Evolutionary conservation across 2,797 vertebrate genomes (phyloP), one percentile per base, ranked within the genome.

Genomic region (Peromyscus aztecus): DNA sequence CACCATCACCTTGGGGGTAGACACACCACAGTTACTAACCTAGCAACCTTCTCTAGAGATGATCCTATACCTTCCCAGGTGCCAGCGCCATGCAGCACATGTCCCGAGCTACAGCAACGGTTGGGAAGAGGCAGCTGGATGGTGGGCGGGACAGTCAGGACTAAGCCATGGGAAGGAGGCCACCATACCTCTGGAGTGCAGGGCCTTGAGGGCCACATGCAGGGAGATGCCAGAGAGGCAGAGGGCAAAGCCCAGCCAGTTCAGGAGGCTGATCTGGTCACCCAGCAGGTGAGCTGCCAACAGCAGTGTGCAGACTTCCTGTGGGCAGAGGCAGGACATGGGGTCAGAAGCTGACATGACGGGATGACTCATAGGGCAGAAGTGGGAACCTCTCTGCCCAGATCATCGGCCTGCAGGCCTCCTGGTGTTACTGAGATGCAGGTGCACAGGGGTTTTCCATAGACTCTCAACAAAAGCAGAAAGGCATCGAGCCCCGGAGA

Each of bases 271-370:
- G 98, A 99, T 98, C 95, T 91, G 98, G 91, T 99, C 99, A 21
- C 99, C 99, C 98, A 99, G 98, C 89, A 99, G 97, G 94, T 95
- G 97, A 1, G 99, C 98, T 2, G 99, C 99, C 65, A 99, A 97
- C 90, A 99, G 97, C 95, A 99, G 98, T 76, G 99, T 99, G 80
- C 99, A 99, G 93, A 99, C 98, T 98, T 99, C 99, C 99, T 99
- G 98, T 12, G 82, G 96, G 96, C 87, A 96, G 94, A 94, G 84
- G 61, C 57, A 52, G 52, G 59, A 46, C 46, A 29, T 0, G 6
- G 9, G 57, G 46, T 91, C 21, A 78, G 55, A 57, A 1, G 17
- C 1, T 12, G 69, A 16, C 1, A 6, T 29, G n/a, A 88, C 71
- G 23, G 71, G 78, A 46, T 59, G 78, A 55, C 78, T 12, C 8